Base-by-base conservation (phyloP, 1,140 invertebrate genomes). In the Harpegnathos saltator region DNA sequence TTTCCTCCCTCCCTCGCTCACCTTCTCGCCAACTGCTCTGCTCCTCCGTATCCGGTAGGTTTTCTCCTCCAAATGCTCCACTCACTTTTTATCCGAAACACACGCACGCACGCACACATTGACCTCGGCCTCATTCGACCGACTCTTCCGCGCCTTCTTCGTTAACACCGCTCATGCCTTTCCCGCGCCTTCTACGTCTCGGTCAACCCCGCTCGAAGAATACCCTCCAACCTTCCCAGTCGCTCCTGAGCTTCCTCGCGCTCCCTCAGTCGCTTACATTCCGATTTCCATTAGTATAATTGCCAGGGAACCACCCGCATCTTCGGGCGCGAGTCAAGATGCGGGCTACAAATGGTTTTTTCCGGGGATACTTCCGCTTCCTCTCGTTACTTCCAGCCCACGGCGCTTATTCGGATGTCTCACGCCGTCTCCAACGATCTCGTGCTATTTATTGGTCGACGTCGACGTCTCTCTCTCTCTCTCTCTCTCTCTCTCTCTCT, bases 241-340 rank as follows among this genome's bases (percentile, higher is more conserved):
- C n/a, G n/a, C n/a, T n/a, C n/a, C n/a, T n/a, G n/a, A n/a, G n/a
- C 22, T 22, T 69, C 7, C 11, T 19, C 22, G 17, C 29, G 7
- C 33, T 11, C 24, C 73, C 7, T 22, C 38, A 58, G 12, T 24
- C 68, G 44, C 61, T 59, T 58, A 68, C 26, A 52, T 82, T 72
- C 83, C 86, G 84, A 92, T 92, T 89, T 93, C 92, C 92, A 94
- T 94, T 93, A 94, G 93, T 92, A 93, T 94, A 94, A 94, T 94
- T 94, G 91, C 91, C 89, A 83, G 86, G 89, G 90, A 91, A 93
- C 91, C 85, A 83, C 91, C 91, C 91, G 91, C 89, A 93, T 93
- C 91, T 89, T 88, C 69, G 69, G 73, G 65, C 50, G n/a, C 56
- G 75, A 62, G 71, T 85, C 74, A 77, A 87, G 88, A 92, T 92